These are phyloP conservation scores for Sceloporus undulatus DNA, from an alignment of 2,113 vertebrate species.

Conservation along the genomic window DNA sequence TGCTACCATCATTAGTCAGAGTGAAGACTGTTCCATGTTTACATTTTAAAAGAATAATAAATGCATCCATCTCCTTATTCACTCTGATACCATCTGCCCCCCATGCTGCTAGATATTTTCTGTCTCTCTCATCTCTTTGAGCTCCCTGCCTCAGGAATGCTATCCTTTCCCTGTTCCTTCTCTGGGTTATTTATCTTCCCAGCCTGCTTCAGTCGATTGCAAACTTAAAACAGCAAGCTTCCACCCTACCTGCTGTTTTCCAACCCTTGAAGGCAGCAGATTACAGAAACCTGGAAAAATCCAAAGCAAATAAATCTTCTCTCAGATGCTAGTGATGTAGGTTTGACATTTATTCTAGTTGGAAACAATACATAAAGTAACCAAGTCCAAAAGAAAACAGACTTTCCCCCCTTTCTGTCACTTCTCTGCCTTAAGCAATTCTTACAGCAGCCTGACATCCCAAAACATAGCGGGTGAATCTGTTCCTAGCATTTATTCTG, in stretches of 20 bases:
- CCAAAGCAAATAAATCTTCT: conserved; percentile 2
- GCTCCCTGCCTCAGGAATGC: background rate
- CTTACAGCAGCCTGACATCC: background rate
- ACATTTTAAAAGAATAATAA: conserved; percentile 27
- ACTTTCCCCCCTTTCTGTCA: too few relatives aligned
- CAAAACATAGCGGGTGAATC: background rate
- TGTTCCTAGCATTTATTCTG: background rate
- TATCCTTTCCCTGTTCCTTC: conserved; percentile 1
- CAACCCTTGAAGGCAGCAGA: conserved; percentile 24
- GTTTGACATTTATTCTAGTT: conserved; percentile 2
- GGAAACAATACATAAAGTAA: background rate
- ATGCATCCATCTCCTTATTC: background rate
- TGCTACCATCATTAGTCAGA: background rate
- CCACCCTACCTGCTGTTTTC: conserved; percentile 22
- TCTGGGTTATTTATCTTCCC: conserved; percentile 34
- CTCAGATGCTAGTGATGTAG: background rate
- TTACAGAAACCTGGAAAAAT: conserved; percentile 2
- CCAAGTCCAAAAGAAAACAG: conserved; percentile 1
- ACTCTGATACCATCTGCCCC: background rate
- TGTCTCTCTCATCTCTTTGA: background rate
- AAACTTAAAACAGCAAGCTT: conserved; percentile 8
- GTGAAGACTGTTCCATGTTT: background rate
- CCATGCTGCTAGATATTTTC: background rate
- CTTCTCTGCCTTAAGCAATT: background rate
- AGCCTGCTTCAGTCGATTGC: background rate